phyloP scores from a whole-genome alignment of 2,113 vertebrate genomes.

The Falcunculus frontatus region DNA sequence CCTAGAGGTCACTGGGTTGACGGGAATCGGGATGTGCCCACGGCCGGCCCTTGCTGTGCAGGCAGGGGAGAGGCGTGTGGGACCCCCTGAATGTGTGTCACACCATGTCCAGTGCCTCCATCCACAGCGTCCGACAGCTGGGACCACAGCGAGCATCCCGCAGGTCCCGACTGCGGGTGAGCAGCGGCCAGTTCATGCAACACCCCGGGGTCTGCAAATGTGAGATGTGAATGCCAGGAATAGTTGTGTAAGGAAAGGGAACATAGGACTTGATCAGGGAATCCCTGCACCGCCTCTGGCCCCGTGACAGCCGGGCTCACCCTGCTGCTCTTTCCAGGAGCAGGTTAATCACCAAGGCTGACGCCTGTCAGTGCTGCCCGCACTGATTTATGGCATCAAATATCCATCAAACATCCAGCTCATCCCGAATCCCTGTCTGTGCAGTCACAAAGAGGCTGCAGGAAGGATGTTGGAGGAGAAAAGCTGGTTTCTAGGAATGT shows the following conservation, averaged over 20 bases:
- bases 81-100: neutral
- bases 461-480: conserved; percentile 13
- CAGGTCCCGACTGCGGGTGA: accelerated
- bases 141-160: neutral
- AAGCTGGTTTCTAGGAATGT: conserved; percentile 55
- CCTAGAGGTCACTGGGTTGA: neutral
- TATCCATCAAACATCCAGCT: neutral
- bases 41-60: accelerated
- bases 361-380: neutral
- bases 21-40: accelerated
- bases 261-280: neutral
- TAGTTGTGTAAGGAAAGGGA: neutral
- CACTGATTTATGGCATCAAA: neutral
- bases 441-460: neutral
- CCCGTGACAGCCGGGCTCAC: neutral
- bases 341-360: neutral
- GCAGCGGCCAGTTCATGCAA: accelerated
- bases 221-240: neutral
- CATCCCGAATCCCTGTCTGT: neutral
- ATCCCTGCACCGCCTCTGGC: neutral
- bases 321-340: neutral
- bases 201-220: neutral
- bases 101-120: accelerated
- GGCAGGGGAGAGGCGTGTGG: accelerated
- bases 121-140: accelerated